Base-by-base conservation (phyloP, 2,113 vertebrate genomes). In the Scolopax mira region DNA sequence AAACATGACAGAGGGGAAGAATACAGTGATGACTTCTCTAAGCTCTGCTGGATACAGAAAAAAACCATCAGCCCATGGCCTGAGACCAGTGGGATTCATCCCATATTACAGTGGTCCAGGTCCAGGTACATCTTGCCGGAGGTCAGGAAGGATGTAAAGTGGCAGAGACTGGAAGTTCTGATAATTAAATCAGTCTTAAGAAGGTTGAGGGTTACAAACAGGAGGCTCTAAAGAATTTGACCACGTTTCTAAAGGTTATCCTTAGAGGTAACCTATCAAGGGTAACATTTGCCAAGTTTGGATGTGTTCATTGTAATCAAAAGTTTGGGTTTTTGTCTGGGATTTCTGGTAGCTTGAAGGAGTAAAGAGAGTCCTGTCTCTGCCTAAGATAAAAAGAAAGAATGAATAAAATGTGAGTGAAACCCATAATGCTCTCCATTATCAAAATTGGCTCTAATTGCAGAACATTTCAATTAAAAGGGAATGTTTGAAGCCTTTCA, bases 371-470 rank as follows among this genome's bases (percentile, higher is more conserved):
- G 54, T 52, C n/a, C 25, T 75, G 8, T 49, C 14, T 69, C 8
- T 69, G 73, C 62, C 35, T 42, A 72, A 85, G 28, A 54, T 27
- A n/a, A 71, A 83, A 75, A 78, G 24, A 46, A 48, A 12, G 61
- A 61, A 66, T 55, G 18, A 74, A 35, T 58, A 79, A 75, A 85
- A 82, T 82, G 62, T 44, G 25, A 17, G 5, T 82, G 74, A 89
- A 95, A 85, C 23, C 48, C 35, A 10, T 84, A 79, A 65, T 57
- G 44, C 31, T 85, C 25, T 88, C 41, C 23, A 61, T 87, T 89
- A 61, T 94, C 73, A 85, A 69, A 91, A 82, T 54, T 72, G 39
- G 15, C n/a, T 94, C 89, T 95, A 95, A 92, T 87, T 91, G 85
- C 54, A 62, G 41, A 82, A 61, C 24, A 77, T 61, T 85, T 85